These are phyloP conservation scores for Thinocorus orbignyianus DNA, from an alignment of 2,113 vertebrate genomes.

Conservation along the genomic window DNA sequence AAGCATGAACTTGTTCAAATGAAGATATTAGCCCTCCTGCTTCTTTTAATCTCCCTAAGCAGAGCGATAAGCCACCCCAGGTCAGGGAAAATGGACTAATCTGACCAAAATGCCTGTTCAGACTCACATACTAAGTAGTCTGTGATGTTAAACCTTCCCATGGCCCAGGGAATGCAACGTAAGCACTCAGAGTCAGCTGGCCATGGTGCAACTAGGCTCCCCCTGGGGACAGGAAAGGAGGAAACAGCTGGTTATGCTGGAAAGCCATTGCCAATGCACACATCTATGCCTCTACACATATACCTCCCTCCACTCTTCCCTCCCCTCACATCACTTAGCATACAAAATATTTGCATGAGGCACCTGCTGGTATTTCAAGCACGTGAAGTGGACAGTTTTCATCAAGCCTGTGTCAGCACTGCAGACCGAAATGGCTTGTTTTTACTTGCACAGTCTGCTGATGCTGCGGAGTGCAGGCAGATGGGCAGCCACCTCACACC, in stretches of 20 bases:
- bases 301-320: neutral
- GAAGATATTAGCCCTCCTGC: neutral
- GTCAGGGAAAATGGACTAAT: neutral
- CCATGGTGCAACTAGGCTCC: neutral
- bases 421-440: neutral
- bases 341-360: neutral
- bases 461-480: neutral
- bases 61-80: neutral
- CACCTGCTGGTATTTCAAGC: neutral
- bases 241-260: neutral
- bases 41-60: slow-evolving; percentile 11
- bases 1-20: neutral
- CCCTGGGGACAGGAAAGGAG: neutral
- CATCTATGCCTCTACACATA: too few relatives aligned
- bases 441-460: neutral
- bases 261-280: neutral
- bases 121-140: neutral
- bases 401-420: neutral
- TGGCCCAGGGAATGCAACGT: neutral
- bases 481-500: neutral
- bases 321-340: neutral
- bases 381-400: neutral
- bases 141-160: neutral
- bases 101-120: neutral
- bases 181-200: neutral